Percentiles rank a stretch among this genome's conserved stretches.
Evolutionary conservation across 2,113 vertebrate species (phyloP).

Genomic region (Eulacestoma nigropectus): DNA sequence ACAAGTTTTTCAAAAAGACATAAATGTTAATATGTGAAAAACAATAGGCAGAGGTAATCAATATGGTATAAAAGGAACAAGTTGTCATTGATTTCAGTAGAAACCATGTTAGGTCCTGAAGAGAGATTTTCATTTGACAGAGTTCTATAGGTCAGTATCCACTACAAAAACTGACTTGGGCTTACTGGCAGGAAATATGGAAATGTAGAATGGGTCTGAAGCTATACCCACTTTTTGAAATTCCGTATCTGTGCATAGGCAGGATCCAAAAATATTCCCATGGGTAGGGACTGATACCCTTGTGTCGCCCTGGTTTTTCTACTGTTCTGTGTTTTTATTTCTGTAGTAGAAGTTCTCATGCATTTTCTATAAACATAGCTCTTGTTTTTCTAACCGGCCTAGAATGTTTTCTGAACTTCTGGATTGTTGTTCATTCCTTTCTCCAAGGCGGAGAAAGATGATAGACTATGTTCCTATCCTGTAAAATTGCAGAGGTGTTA

Average conservation of each 20-base stretch:
- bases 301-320: too few relatives aligned
- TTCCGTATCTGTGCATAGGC: background rate
- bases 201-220: background rate
- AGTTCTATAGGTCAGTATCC: background rate
- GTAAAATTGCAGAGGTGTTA: too few relatives aligned
- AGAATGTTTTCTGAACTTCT: too few relatives aligned
- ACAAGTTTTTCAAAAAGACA: background rate
- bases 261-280: background rate
- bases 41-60: background rate
- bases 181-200: background rate
- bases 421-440: too few relatives aligned
- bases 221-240: fast-evolving
- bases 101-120: background rate
- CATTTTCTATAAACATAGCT: too few relatives aligned
- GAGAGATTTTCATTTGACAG: background rate
- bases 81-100: background rate
- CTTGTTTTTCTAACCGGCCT: too few relatives aligned
- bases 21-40: background rate
- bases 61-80: background rate
- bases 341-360: too few relatives aligned
- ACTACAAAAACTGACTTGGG: background rate
- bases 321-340: too few relatives aligned
- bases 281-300: background rate
- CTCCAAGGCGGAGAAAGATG: too few relatives aligned
- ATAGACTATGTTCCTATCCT: too few relatives aligned